Base-by-base conservation (phyloP, 2,797 vertebrate species). In the Myiotriccus ornatus region DNA sequence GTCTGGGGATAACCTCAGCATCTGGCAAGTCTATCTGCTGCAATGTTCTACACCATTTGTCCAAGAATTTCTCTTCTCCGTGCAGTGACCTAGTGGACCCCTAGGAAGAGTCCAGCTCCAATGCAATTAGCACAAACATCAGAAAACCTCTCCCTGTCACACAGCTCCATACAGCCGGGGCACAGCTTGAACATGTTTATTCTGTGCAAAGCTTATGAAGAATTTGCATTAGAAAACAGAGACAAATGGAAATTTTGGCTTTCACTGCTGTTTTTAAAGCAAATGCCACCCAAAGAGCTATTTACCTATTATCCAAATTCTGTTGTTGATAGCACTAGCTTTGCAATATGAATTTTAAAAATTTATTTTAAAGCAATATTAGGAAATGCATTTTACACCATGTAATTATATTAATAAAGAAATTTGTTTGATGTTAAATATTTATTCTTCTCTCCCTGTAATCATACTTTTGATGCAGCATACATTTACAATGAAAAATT, bases 381-480 rank as follows among this genome's bases (percentile, higher is more conserved):
- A 73, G 74, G 80, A 82, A 93, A 71, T 84, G 50, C 37, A 90
- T 88, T 94, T 94, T 91, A 63, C 28, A 94, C 76, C 62, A 81
- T 75, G 74, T 75, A 87, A 95, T 96, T 96, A 81, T 78, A 96
- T 95, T 95, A 96, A 95, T 90, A 92, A 94, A 92, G 68, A 88
- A 87, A 88, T 92, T 84, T 97, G 77, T 96, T 96, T 94, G 76
- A 95, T 70, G 87, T 93, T 91, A 95, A 97, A 96, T 96, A 97
- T 97, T 96, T 96, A 91, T 86, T 92, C 37, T 93, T 90, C 47
- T 76, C 46, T 92, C 71, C n/a, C 41, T 85, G 73, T 87, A 93
- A 86, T 93, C 91, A 90, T 57, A 70, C 37, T 87, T 95, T 70
- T 71, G 68, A 86, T 89, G 70, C 39, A 4, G n/a, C 84, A 86